Conservation (phyloP, 2,113 vertebrate genomes). For the Pyxicephalus adspersus region DNA sequence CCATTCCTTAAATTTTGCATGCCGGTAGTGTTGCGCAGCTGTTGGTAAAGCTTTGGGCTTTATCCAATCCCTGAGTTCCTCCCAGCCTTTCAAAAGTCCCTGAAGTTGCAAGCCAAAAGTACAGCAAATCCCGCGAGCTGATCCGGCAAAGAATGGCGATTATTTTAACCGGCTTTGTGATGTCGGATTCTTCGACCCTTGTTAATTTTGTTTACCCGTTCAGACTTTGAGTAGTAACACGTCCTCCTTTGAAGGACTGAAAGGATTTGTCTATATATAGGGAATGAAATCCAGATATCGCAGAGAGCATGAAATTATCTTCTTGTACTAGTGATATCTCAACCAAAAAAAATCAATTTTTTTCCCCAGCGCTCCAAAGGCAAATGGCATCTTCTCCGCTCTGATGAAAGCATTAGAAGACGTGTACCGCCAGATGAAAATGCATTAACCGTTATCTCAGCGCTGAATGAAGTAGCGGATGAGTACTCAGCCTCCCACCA, state of each 20-base stretch:
- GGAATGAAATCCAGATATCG: conserved; percentile 5
- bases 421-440: conserved; percentile 38
- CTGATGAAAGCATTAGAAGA: conserved; percentile 42
- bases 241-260: not conserved
- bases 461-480: conserved; percentile 5
- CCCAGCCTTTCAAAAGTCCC: no score
- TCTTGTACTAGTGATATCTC: not conserved
- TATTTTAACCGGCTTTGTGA: not conserved
- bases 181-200: not conserved
- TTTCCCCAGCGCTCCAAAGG: not conserved
- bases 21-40: no score
- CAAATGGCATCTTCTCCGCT: not conserved
- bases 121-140: no score
- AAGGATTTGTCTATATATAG: conserved; percentile 1
- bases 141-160: no score
- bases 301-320: conserved; percentile 27
- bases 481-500: not conserved
- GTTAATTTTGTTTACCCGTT: not conserved
- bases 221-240: not conserved
- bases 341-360: conserved; percentile 24
- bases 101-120: no score
- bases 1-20: no score
- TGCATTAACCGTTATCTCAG: conserved; percentile 35
- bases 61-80: no score
- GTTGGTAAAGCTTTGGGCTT: no score